Evolutionary conservation across 2,113 vertebrate species (phyloP).

Genomic region (Arvicanthis niloticus): DNA sequence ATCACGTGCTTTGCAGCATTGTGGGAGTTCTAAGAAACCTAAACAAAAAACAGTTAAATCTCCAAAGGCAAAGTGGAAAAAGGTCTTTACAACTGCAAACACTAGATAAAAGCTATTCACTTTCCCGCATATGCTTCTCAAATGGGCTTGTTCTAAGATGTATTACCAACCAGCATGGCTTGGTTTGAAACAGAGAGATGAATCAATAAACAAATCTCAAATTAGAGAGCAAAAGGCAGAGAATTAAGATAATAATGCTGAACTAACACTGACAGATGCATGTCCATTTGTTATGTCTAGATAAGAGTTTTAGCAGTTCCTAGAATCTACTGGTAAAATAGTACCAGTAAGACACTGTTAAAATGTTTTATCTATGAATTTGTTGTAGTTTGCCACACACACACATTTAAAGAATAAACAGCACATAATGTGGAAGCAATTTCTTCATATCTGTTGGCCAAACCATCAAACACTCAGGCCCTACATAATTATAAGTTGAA

Average conservation of each 20-base stretch:
- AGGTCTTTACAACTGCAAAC: background rate
- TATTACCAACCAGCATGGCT: background rate
- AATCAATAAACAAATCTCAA: slow-evolving; percentile 37
- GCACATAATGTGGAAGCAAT: background rate
- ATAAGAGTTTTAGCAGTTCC: slow-evolving; percentile 2
- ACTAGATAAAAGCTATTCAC: background rate
- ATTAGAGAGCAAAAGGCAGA: slow-evolving; percentile 7
- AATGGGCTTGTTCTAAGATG: background rate
- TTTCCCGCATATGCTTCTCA: background rate
- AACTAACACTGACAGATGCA: background rate
- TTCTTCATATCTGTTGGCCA: background rate
- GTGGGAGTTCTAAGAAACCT: background rate
- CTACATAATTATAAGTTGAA: background rate
- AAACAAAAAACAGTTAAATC: slow-evolving; percentile 4
- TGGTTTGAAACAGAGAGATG: slow-evolving; percentile 14
- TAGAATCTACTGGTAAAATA: background rate
- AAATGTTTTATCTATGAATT: background rate
- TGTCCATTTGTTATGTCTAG: slow-evolving; percentile 34
- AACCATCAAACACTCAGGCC: background rate
- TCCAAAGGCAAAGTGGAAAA: slow-evolving; percentile 16
- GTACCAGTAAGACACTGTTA: background rate
- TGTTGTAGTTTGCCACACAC: background rate
- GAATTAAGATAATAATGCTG: slow-evolving; percentile 23
- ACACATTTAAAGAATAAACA: background rate
- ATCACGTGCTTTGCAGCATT: background rate